phyloP scores from a whole-genome alignment of 2,888 invertebrate species.

The Noctua comes region DNA sequence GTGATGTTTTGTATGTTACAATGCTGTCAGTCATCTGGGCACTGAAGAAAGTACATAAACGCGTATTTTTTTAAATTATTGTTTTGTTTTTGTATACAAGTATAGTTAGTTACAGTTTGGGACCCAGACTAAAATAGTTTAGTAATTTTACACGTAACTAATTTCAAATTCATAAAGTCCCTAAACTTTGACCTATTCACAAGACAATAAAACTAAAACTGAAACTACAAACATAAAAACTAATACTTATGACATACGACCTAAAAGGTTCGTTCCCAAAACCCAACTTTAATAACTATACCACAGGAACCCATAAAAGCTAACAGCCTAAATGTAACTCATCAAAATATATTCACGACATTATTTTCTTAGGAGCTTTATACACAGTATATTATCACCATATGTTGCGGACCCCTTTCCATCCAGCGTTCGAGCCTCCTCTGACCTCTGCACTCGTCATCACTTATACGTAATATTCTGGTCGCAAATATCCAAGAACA shows the following conservation, averaged over 20 bases:
- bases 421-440: conserved; percentile 55
- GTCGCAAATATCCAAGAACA: conserved; percentile 61
- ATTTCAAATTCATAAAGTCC: conserved; percentile 29
- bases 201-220: conserved; percentile 41
- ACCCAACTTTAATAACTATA: conserved; percentile 58
- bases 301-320: conserved; percentile 30
- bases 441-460: conserved; percentile 71
- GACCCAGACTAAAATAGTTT: not conserved
- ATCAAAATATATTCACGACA: conserved; percentile 63
- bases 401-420: conserved; percentile 60
- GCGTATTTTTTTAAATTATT: not conserved
- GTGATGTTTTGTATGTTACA: not conserved
- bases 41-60: not conserved
- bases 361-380: conserved; percentile 61
- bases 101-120: not conserved
- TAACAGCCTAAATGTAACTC: conserved; percentile 49
- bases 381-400: conserved; percentile 60
- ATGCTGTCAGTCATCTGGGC: not conserved
- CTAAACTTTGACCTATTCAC: conserved; percentile 9
- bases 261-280: conserved; percentile 35
- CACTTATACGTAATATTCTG: conserved; percentile 70
- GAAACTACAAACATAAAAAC: conserved; percentile 42
- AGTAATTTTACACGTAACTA: not conserved
- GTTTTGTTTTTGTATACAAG: too few relatives aligned
- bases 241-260: conserved; percentile 35